A percentile compares a stretch with the other conserved stretches of the same genome.
Evolutionary conservation across 1,140 invertebrate genomes (phyloP).

Genomic region (Caenorhabditis remanei): DNA sequence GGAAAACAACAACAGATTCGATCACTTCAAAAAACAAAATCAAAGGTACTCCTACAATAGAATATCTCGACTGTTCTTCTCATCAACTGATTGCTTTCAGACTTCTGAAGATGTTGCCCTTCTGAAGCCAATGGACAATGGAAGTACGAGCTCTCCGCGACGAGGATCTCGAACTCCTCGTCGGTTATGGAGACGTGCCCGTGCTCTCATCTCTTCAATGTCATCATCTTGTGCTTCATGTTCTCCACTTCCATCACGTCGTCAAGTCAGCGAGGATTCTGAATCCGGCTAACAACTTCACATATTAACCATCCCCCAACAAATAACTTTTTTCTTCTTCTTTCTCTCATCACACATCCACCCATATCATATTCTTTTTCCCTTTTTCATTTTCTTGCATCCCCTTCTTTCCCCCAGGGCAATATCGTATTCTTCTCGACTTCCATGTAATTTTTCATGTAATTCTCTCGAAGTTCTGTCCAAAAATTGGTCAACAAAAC

Average conservation of each 20-base stretch:
- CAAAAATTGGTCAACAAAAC: constrained; percentile 2
- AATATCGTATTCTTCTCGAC: too few species aligned
- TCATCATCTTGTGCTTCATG: constrained; percentile 21
- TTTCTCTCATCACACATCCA: constrained; percentile 2
- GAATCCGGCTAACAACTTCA: background rate
- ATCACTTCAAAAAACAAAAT: background rate
- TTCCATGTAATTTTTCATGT: constrained; percentile 17
- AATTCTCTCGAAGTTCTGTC: background rate
- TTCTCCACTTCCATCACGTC: constrained; percentile 18
- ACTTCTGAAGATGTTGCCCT: constrained; percentile 23
- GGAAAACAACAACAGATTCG: constrained; percentile 33
- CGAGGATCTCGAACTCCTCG: constrained; percentile 5
- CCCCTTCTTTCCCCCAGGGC: background rate
- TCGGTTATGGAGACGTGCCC: constrained; percentile 32
- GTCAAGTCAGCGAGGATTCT: constrained; percentile 40
- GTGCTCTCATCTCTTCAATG: constrained; percentile 20
- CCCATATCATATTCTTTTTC: background rate
- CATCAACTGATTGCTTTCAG: background rate
- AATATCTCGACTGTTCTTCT: background rate
- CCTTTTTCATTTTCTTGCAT: background rate
- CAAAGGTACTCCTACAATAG: background rate
- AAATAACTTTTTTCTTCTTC: background rate
- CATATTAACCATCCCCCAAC: background rate
- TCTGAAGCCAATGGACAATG: constrained; percentile 34
- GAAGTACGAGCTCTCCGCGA: background rate